Percentiles rank a stretch among this genome's conserved stretches.
phyloP scores from a whole-genome alignment of 2,113 vertebrate genomes.

The Maccullochella peelii region DNA sequence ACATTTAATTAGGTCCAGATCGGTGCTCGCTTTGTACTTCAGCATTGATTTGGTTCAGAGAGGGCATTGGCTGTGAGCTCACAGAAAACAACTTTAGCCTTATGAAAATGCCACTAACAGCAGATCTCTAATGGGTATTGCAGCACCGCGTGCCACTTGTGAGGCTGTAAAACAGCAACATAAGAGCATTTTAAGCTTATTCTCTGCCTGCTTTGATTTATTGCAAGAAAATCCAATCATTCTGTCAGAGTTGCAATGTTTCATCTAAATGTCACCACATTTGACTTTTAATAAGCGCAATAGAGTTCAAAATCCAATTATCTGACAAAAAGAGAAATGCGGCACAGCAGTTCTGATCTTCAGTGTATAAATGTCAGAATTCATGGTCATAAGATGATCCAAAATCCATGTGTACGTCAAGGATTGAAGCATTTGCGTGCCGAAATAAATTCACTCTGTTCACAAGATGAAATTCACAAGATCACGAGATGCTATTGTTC shows the following conservation, averaged over 20 bases:
- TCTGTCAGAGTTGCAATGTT: background rate
- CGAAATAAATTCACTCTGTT: conserved; percentile 4
- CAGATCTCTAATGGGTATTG: conserved; percentile 45
- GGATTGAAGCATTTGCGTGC: conserved; percentile 3
- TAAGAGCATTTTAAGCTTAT: background rate
- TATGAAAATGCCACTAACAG: conserved; percentile 54
- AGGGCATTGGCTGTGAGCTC: background rate
- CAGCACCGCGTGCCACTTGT: background rate
- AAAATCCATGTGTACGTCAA: conserved; percentile 29
- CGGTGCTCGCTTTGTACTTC: conserved; percentile 17
- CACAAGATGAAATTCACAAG: no score
- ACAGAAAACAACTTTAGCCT: conserved; percentile 20
- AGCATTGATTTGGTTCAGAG: conserved; percentile 49
- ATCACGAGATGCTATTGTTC: conserved; percentile 63
- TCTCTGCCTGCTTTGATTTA: conserved; percentile 7
- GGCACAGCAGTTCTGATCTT: background rate
- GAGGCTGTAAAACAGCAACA: background rate
- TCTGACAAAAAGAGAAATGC: conserved; percentile 30
- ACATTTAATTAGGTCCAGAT: conserved; percentile 67
- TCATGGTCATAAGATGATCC: background rate
- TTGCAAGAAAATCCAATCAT: background rate
- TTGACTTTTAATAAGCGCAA: conserved; percentile 37
- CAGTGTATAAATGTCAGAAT: conserved; percentile 1
- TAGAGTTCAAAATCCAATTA: conserved; percentile 22
- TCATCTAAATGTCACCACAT: conserved; percentile 42